Evolutionary conservation across 2,888 invertebrate species (phyloP), one percentile per base, ranked within the genome.

Genomic region (Electrophaes corylata): DNA sequence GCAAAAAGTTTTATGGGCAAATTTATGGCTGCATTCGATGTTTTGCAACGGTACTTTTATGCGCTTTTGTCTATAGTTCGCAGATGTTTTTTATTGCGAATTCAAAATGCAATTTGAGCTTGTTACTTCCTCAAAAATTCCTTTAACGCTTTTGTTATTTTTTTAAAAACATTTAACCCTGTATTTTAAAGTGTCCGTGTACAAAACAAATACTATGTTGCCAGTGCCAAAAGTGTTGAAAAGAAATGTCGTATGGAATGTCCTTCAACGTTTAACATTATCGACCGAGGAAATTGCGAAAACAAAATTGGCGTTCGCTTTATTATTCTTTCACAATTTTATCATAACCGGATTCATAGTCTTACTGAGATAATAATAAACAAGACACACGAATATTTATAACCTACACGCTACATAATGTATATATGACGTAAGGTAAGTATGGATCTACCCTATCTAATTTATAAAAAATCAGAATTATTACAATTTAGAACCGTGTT

Each of bases 1-100:
- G 62, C 69, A 72, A 72, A 73, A 74, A 70, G 72, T 77, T 84
- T 81, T 83, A 79, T 79, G 81, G 72, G 72, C 69, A 73, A 80
- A 80, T 82, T 84, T 86, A 85, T 75, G 78, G 69, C 66, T 66
- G 72, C 73, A 70, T 80, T 79, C 75, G 70, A 66, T 67, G 71
- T 82, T 83, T 76, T 65, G 82, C 83, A 87, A 87, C 85, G 86
- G 87, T 83, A 81, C 81, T 71, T 69, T 57, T 60, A 63, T 62
- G 67, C 57, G 65, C 75, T 70, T 77, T 85, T 86, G 83, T 86
- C 76, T 81, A 79, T 69, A 68, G 70, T 69, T 66, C 74, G 76
- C 85, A 84, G 78, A 83, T 85, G 83, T 73, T 80, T 84, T 75
- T 74, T 75, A 57, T 71, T 73, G 72, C 76, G 62, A 75, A 70